Evolutionary conservation across 2,113 vertebrate species (phyloP), one percentile per base, ranked within the genome.

Genomic region (Terrapene triunguis): DNA sequence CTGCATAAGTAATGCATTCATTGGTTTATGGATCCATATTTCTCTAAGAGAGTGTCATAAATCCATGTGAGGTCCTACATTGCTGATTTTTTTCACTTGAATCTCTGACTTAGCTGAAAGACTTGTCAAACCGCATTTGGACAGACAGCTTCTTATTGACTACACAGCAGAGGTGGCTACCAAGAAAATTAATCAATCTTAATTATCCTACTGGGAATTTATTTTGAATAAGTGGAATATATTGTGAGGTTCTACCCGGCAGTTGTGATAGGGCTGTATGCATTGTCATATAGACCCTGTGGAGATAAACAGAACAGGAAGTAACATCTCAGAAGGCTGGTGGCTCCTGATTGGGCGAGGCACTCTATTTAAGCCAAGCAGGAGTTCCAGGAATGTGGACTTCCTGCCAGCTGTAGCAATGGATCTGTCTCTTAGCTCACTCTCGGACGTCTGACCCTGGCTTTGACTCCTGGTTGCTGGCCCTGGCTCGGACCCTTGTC

Each of bases 151-250:
- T 53, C 25, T 51, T 93, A 25, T 27, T 85, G 81, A 27, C 0
- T 4, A 6, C 5, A 1, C 27, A 8, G n/a, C 9, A 59, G 22
- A 50, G 72, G 81, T 69, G 35, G 0, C 1, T 53, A 0, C 10
- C 8, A 8, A 19, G 79, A 50, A 57, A 72, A n/a, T 69, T n/a
- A 35, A 65, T 65, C 13, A 62, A 62, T 62, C 59, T 62, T 62
- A 32, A 62, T 62, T 14, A 62, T 62, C 29, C 62, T n/a, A n/a
- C 16, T 69, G 62, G 62, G 62, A n/a, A 69, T n/a, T 54, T 69
- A 69, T 69, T 69, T 69, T 16, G 62, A 16, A 17, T n/a, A 69
- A 69, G 4, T 69, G 8, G 62, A n/a, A 8, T 69, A n/a, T 69
- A n/a, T 19, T 69, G 62, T 65, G 16, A 69, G 16, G 8, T n/a